phyloP scores from a whole-genome alignment of 2,797 vertebrate genomes.

The Arnoldichthys spilopterus region DNA sequence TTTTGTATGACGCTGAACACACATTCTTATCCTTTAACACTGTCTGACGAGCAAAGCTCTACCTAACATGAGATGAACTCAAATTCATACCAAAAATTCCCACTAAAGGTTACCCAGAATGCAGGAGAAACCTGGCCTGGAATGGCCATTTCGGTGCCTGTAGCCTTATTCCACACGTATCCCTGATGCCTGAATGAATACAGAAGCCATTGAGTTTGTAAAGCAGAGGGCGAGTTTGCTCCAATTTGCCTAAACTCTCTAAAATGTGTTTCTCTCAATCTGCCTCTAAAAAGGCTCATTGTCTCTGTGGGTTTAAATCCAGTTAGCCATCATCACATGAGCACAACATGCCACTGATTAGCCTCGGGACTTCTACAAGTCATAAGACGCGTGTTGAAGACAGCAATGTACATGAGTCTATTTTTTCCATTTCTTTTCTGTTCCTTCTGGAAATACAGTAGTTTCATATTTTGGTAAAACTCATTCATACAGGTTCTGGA shows the following conservation, averaged over 20 bases:
- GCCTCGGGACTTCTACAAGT: slow-evolving; percentile 72
- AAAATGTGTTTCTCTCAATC: slow-evolving; percentile 63
- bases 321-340: slow-evolving; percentile 85
- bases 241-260: slow-evolving; percentile 60
- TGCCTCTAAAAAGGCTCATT: slow-evolving; percentile 78
- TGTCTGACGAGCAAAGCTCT: not conserved
- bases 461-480: not conserved
- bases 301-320: slow-evolving; percentile 76
- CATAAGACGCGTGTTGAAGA: slow-evolving; percentile 78
- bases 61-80: not conserved
- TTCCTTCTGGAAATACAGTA: not conserved
- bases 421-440: slow-evolving; percentile 4
- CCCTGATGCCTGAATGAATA: slow-evolving; percentile 14
- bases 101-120: not conserved
- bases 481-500: not conserved
- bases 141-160: not conserved
- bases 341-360: slow-evolving; percentile 81
- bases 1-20: not conserved
- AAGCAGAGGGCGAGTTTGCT: slow-evolving; percentile 48
- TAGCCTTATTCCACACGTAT: not conserved
- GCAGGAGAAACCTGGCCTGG: not conserved
- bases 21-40: not conserved
- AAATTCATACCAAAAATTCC: not conserved
- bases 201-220: slow-evolving; percentile 46
- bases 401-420: slow-evolving; percentile 38